phyloP scores from a whole-genome alignment of 2,888 invertebrate species.

The Oasisia sp. region DNA sequence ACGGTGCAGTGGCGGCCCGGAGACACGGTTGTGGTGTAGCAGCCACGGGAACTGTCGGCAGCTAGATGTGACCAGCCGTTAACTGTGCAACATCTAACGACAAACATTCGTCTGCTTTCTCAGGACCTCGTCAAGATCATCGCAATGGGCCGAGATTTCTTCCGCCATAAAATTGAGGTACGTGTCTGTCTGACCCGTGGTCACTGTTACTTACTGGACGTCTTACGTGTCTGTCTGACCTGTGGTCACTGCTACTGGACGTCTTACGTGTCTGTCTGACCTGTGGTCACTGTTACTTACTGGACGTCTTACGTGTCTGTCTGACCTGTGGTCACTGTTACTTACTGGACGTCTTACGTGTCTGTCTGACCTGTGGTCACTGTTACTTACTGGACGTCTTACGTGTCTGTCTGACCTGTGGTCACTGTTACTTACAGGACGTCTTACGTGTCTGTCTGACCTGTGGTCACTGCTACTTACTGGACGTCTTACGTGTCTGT shows the following conservation, averaged over 20 bases:
- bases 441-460: too few species aligned
- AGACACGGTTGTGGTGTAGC: not conserved
- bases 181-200: not conserved
- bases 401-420: not conserved
- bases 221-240: too few species aligned
- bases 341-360: too few species aligned
- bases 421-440: too few species aligned
- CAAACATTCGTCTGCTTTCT: not conserved
- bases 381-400: slow-evolving; percentile 18
- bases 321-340: not conserved
- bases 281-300: too few species aligned
- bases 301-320: slow-evolving; percentile 26
- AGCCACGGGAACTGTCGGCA: not conserved
- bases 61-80: not conserved
- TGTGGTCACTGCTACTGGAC: too few species aligned
- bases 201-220: not conserved
- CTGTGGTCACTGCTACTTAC: too few species aligned
- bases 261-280: too few species aligned
- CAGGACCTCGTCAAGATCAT: slow-evolving; percentile 45
- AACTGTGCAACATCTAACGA: not conserved
- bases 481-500: slow-evolving; percentile 26
- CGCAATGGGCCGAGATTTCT: slow-evolving; percentile 45
- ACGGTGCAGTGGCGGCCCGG: too few species aligned
- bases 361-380: too few species aligned
- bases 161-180: slow-evolving; percentile 46